Evolutionary conservation across 2,113 vertebrate genomes (phyloP).

Genomic region (Fulmarus glacialis): DNA sequence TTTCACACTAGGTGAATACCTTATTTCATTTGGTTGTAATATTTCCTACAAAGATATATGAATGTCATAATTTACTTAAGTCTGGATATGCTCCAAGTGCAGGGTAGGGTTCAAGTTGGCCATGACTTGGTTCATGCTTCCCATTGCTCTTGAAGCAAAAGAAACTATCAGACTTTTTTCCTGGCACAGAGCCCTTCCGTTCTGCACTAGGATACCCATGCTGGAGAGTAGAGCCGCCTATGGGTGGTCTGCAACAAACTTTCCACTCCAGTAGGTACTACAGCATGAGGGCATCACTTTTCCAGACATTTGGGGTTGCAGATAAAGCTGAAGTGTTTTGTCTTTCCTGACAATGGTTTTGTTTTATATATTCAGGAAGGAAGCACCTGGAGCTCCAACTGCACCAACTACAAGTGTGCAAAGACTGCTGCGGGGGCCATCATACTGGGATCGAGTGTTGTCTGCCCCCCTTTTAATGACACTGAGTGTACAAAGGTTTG

Average conservation of each 20-base stretch:
- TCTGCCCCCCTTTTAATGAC: conserved; percentile 96
- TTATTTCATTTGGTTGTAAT: background rate
- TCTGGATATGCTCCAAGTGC: background rate
- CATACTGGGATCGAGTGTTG: conserved; percentile 85
- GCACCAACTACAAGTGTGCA: conserved; percentile 89
- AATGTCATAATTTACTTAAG: background rate
- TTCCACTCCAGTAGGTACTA: background rate
- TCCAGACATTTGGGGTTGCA: background rate
- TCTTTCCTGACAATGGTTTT: background rate
- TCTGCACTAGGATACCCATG: background rate
- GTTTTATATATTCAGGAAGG: conserved; percentile 79
- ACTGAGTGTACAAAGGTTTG: conserved; percentile 96
- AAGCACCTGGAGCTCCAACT: conserved; percentile 92
- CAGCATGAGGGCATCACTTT: background rate
- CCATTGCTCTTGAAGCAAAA: background rate
- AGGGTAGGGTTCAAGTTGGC: background rate
- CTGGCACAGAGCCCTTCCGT: background rate
- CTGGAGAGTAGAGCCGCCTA: background rate
- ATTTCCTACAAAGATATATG: background rate
- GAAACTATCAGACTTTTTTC: background rate
- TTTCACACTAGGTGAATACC: background rate
- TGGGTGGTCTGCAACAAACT: background rate
- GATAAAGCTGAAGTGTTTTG: background rate
- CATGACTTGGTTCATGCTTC: background rate
- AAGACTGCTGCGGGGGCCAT: conserved; percentile 84